These are phyloP conservation scores for Cheirogaleus major DNA, from an alignment of 2,797 vertebrate species.

Conservation along the genomic window DNA sequence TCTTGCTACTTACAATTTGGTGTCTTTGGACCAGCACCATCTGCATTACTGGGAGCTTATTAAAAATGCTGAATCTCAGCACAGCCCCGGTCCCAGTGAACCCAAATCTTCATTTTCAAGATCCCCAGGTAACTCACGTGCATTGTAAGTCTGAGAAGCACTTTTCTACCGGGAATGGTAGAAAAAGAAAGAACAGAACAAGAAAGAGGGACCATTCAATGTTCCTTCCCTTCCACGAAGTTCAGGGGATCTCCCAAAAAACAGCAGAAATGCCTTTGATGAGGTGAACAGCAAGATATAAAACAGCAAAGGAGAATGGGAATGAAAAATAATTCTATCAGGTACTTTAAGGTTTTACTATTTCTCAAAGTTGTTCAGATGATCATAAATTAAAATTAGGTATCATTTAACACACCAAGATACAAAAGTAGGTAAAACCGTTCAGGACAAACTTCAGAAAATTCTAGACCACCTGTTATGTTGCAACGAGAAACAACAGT, in stretches of 20 bases:
- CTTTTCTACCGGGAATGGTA: not conserved
- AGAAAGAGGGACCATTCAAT: not conserved
- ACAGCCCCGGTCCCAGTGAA: not conserved
- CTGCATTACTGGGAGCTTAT: not conserved
- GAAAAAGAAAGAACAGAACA: constrained; percentile 8
- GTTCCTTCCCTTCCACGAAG: not conserved
- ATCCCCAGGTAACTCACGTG: not conserved
- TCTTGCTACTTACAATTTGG: not conserved
- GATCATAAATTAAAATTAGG: not conserved
- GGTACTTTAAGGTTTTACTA: not conserved
- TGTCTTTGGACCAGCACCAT: not conserved
- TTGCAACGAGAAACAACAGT: not conserved
- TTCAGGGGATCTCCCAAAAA: not conserved
- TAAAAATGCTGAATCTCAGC: not conserved
- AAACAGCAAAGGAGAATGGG: not conserved
- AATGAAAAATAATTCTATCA: not conserved
- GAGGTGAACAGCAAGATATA: not conserved
- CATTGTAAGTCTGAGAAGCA: not conserved
- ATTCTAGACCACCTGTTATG: not conserved
- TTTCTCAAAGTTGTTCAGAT: not conserved
- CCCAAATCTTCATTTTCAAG: not conserved
- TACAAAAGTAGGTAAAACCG: constrained; percentile 2
- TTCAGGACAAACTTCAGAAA: constrained; percentile 42
- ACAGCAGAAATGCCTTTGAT: not conserved
- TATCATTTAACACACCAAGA: not conserved